phyloP scores from a whole-genome alignment of 2,797 vertebrate species.

The Enteromius trimaculatus region DNA sequence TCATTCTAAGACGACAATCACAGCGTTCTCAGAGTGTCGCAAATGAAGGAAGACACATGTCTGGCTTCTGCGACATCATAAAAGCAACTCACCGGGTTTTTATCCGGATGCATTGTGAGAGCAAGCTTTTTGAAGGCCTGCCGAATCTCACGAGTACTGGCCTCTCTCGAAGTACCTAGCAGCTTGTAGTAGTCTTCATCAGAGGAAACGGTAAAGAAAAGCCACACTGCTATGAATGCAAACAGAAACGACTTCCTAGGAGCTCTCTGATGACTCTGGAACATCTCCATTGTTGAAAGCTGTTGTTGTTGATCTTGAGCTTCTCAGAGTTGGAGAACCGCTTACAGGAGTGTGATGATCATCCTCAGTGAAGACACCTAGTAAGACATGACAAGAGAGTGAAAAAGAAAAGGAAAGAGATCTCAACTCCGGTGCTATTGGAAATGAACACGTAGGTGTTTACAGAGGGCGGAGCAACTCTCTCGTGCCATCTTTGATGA shows the following conservation, averaged over 20 bases:
- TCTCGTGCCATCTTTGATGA: background rate
- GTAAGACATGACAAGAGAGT: background rate
- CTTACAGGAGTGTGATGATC: slow-evolving; percentile 1
- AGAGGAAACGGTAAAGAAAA: slow-evolving; percentile 72
- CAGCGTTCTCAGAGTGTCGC: background rate
- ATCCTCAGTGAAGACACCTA: slow-evolving; percentile 11
- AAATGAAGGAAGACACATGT: background rate
- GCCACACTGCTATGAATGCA: slow-evolving; percentile 66
- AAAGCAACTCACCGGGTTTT: slow-evolving; percentile 86
- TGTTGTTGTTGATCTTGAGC: background rate
- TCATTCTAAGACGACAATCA: slow-evolving; percentile 81
- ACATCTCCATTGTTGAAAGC: slow-evolving; percentile 66
- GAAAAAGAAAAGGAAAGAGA: background rate
- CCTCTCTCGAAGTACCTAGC: slow-evolving; percentile 87
- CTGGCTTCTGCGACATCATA: background rate
- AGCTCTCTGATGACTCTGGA: slow-evolving; percentile 35
- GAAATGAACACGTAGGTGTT: slow-evolving; percentile 34
- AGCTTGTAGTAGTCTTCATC: slow-evolving; percentile 89
- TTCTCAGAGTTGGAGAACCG: slow-evolving; percentile 13
- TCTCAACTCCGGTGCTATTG: background rate
- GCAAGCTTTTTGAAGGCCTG: slow-evolving; percentile 96
- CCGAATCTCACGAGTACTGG: slow-evolving; percentile 91
- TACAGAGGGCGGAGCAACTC: slow-evolving; percentile 34
- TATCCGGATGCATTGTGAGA: slow-evolving; percentile 95
- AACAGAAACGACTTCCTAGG: slow-evolving; percentile 66